These are phyloP conservation scores for Anisognathus igniventris DNA, from an alignment of 2,797 vertebrate genomes.

Conservation along the genomic window DNA sequence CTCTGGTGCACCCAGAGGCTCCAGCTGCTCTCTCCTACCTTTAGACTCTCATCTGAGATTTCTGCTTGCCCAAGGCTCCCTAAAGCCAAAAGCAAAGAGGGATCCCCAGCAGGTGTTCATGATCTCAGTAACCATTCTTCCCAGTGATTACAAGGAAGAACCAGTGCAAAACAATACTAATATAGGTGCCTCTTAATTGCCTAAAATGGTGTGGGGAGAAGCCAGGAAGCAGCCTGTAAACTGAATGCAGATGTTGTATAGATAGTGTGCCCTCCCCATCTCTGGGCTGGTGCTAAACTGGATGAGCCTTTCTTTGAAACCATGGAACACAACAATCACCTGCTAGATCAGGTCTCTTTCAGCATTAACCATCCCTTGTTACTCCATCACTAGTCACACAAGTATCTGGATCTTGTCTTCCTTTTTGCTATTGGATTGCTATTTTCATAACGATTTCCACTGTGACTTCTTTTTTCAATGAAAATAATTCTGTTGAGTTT, in stretches of 20 bases:
- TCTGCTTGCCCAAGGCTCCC: neutral
- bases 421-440: neutral
- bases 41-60: neutral
- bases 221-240: neutral
- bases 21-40: neutral
- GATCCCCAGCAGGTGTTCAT: neutral
- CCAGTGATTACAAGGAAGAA: neutral
- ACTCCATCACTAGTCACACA: neutral
- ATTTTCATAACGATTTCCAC: neutral
- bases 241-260: neutral
- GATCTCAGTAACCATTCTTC: neutral
- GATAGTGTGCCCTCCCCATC: rapidly evolving
- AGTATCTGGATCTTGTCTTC: neutral
- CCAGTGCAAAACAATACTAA: neutral
- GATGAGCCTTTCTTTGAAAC: neutral
- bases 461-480: neutral
- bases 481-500: neutral
- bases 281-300: neutral
- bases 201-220: neutral
- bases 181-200: neutral
- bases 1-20: neutral
- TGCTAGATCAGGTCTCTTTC: neutral
- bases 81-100: neutral
- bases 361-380: neutral
- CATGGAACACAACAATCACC: neutral